Evolutionary conservation across 2,888 invertebrate genomes (phyloP), one percentile per base, ranked within the genome.

Genomic region (Dasysyrphus albostriatus): DNA sequence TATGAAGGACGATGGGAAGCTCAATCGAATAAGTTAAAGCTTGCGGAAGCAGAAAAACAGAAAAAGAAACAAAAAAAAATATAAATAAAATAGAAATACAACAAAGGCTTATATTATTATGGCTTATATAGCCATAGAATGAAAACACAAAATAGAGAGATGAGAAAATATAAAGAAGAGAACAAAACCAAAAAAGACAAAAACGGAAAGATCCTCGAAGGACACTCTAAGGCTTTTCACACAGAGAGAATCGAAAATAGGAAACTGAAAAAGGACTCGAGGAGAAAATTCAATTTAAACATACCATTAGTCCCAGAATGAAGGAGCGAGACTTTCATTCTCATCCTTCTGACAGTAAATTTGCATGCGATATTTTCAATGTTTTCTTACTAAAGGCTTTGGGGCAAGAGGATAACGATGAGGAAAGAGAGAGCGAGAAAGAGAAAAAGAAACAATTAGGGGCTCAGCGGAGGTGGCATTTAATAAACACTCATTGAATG

Each of bases 261-360:
- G 12, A 16, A 75, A 70, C 56, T 59, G 29, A 58, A 85, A 77
- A 87, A 58, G 37, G 69, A 82, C 69, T 63, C 69, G 47, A 51
- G 49, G 70, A 83, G 58, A 83, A 79, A 87, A 87, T 87, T 87
- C 78, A 87, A 87, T 87, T 87, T 87, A 83, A 87, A 61, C 87
- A 87, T 83, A 67, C 78, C 78, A 87, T 87, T 83, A 83, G 87
- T 67, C 61, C 61, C 67, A 70, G 32, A 63, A 61, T 14, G 5
- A 67, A 24, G 59, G 44, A 70, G 72, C 58, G 70, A 75, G 70
- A 83, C 65, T 75, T 82, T 54, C 44, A 10, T 72, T 32, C 14
- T 8, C 34, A 65, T 80, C 63, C 54, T 42, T 42, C 72, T 49
- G 10, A 29, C 54, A 69, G n/a, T 61, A 56, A 42, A 67, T 73